Conservation (phyloP, 2,888 invertebrate species). For the Dicycla oo region DNA sequence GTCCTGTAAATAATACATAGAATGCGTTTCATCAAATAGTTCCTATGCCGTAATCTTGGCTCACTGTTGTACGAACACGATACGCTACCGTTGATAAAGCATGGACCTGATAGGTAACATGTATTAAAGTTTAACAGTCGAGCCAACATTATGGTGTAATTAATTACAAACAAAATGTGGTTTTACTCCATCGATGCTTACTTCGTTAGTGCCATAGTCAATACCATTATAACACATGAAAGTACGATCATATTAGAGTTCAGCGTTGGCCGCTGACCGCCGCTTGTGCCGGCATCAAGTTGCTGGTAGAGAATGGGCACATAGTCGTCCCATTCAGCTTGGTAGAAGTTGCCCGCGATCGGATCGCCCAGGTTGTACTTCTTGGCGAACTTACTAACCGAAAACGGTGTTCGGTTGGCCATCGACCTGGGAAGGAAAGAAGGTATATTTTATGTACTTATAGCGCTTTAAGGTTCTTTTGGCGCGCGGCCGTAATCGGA, state of each 20-base stretch:
- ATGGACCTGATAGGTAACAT: too few relatives aligned
- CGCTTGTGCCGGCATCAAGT: conserved; percentile 81
- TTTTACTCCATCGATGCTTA: neutral
- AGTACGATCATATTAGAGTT: neutral
- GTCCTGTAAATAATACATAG: too few relatives aligned
- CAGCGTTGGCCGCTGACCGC: neutral
- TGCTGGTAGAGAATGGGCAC: conserved; percentile 91
- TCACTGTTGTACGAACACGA: too few relatives aligned
- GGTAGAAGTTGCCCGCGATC: conserved; percentile 95
- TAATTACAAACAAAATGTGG: neutral
- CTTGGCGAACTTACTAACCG: conserved; percentile 90
- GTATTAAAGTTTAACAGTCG: too few relatives aligned
- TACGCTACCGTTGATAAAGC: too few relatives aligned
- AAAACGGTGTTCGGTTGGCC: conserved; percentile 81
- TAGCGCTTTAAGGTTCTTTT: neutral
- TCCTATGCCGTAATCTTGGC: too few relatives aligned
- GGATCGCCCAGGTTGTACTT: conserved; percentile 94
- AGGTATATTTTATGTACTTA: neutral
- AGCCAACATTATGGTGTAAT: too few relatives aligned
- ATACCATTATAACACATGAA: neutral
- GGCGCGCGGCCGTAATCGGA: neutral
- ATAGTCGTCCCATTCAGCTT: conserved; percentile 95
- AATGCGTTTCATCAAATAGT: too few relatives aligned
- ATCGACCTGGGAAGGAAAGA: conserved; percentile 76
- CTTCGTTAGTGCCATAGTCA: neutral